Conservation (phyloP, 2,797 vertebrate species). For the Pelochelys cantorii region DNA sequence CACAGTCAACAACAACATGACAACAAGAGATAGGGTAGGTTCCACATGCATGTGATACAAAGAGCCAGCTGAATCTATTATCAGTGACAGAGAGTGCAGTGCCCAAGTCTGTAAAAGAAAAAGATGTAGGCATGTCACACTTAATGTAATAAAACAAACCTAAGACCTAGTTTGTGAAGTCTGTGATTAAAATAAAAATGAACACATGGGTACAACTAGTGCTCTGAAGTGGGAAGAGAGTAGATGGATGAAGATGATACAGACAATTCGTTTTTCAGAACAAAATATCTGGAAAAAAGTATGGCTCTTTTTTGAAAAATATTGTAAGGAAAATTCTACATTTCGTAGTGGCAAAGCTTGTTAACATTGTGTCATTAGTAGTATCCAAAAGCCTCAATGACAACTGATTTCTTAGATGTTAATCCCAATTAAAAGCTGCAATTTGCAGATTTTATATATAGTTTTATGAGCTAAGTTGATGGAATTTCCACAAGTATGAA, state of each 20-base stretch:
- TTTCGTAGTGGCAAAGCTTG: background rate
- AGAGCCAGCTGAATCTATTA: slow-evolving; percentile 89
- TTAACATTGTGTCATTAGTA: background rate
- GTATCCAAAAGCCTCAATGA: background rate
- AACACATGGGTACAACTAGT: background rate
- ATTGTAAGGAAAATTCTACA: background rate
- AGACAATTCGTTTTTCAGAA: slow-evolving; percentile 2
- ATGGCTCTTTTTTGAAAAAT: background rate
- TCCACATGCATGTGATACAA: slow-evolving; percentile 88
- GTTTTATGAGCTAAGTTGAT: background rate
- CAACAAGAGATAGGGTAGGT: slow-evolving; percentile 87
- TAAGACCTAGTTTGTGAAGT: background rate
- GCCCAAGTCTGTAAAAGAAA: slow-evolving; percentile 88
- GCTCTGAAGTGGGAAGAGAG: slow-evolving; percentile 12
- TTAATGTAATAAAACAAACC: background rate
- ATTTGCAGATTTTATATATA: background rate
- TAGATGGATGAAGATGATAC: background rate
- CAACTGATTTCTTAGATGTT: background rate
- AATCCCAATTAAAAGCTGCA: background rate
- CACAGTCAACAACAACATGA: slow-evolving; percentile 87
- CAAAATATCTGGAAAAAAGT: background rate
- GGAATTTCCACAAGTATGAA: background rate
- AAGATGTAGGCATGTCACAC: background rate
- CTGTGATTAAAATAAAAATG: slow-evolving; percentile 18
- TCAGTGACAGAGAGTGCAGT: slow-evolving; percentile 89